Evolutionary conservation across 1,140 invertebrate species (phyloP), one percentile per base, ranked within the genome.

Genomic region (Phymorhynchus buccinoides): DNA sequence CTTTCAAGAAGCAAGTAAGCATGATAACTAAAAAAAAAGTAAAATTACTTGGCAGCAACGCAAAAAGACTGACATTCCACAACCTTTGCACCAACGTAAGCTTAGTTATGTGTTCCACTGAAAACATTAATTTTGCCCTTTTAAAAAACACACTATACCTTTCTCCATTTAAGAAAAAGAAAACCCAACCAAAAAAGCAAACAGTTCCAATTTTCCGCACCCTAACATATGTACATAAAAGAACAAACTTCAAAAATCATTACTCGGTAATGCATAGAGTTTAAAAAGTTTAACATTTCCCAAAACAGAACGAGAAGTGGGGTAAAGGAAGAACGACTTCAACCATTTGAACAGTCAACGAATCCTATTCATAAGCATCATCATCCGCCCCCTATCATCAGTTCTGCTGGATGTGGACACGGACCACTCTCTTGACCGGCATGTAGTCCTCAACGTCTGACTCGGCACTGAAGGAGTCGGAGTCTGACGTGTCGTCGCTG

Each of bases 401-500:
- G 22, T n/a, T 44, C 39, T 83, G 62, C 39, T 71, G 81, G 37
- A 83, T 66, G 7, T 71, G 37, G 6, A 83, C 37, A 1, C 41
- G 35, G 62, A 71, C 66, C 27, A 71, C 81, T 30, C 73, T 83
- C 37, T 37, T 41, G 2, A 30, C 22, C 18, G 14, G 7, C 44
- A 83, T 73, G 66, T 83, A 83, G 22, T 83, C 81, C 81, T 84
- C 84, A 12, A 77, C 1, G 52, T 78, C 75, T 3, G 87, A 88
- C 39, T 86, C 87, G 32, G 80, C 83, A 80, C 85, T 86, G 30
- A 80, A 86, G 30, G 87, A 88, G 4, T 85, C 37, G 1, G 87
- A 88, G 83, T 88, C 87, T 52, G 85, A 86, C 0, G 84, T 80
- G 35, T 80, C 83, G 39, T 86, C 87, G 1, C 48, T 68, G 82